Evolutionary conservation across 2,888 invertebrate species (phyloP), one percentile per base, ranked within the genome.

Genomic region (Onthophagus sagittarius): DNA sequence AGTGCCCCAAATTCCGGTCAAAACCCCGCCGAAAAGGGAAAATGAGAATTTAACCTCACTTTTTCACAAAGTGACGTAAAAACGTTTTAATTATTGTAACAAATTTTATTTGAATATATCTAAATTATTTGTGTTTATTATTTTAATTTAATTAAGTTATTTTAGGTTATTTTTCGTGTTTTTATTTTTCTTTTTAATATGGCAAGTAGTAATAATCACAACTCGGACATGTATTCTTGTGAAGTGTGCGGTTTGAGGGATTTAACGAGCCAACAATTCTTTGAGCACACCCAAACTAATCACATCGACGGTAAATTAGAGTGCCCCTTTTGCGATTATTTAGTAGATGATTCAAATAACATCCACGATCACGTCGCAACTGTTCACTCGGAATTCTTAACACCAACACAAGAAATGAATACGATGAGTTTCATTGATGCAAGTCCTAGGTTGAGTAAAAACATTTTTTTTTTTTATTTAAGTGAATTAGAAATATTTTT

Each of bases 171-270:
- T 23, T 23, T 23, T 23, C 3, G 23, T 23, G 6, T 9, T 53
- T 53, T 53, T 9, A 53, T 53, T 53, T 53, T 53, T 53, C 33
- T 53, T 7, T 53, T 2, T 2, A 73, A 70, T 81, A 86, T 86
- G 86, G 87, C 89, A 76, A 88, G 87, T 81, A 88, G 87, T 81
- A 89, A n/a, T n/a, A n/a, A 89, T 83, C 83, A 86, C 80, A 23
- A 23, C 39, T 88, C 88, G 73, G 89, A 89, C 81, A 84, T 88
- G 79, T 89, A 91, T 83, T 90, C 92, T 72, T 95, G 95, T 85
- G 94, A 95, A 85, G 93, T 95, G 76, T 95, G 95, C 84, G 94
- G 94, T n/a, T 89, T 92, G 77, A 93, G 94, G 79, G 93, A 93
- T 15, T 88, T 95, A 75, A 91, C 90, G 74, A 93, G 93, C 82